phyloP scores from a whole-genome alignment of 2,888 invertebrate genomes.

The Ceriagrion tenellum region DNA sequence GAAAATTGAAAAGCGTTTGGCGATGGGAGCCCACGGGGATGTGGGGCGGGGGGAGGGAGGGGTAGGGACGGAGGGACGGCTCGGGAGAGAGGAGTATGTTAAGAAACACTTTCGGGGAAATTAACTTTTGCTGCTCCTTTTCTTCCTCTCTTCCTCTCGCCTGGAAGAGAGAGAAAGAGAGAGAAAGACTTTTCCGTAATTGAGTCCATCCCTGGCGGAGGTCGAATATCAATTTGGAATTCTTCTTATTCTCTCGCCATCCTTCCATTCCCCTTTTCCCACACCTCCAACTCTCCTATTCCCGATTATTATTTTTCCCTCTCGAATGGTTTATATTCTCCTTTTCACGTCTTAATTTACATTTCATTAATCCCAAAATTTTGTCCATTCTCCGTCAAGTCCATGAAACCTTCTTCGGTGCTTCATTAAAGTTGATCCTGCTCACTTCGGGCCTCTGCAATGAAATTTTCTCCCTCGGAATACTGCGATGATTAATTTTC shows the following conservation, averaged over 20 bases:
- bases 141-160: neutral
- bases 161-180: no score
- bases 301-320: neutral
- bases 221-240: conserved; percentile 9
- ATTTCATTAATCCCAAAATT: neutral
- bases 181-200: conserved; percentile 26
- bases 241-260: neutral
- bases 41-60: no score
- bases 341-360: neutral
- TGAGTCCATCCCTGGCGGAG: conserved; percentile 9
- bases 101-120: conserved; percentile 26
- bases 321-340: neutral
- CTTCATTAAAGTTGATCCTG: neutral
- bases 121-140: conserved; percentile 26
- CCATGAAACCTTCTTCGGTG: neutral
- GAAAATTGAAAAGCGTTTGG: conserved; percentile 35
- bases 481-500: neutral
- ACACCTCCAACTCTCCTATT: no score
- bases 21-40: neutral
- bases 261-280: neutral
- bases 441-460: neutral
- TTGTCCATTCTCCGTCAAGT: neutral
- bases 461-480: neutral
- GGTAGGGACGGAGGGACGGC: neutral
- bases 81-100: neutral